Base-by-base conservation (phyloP, 1,140 invertebrate genomes). In the Hycleus phaleratus region DNA sequence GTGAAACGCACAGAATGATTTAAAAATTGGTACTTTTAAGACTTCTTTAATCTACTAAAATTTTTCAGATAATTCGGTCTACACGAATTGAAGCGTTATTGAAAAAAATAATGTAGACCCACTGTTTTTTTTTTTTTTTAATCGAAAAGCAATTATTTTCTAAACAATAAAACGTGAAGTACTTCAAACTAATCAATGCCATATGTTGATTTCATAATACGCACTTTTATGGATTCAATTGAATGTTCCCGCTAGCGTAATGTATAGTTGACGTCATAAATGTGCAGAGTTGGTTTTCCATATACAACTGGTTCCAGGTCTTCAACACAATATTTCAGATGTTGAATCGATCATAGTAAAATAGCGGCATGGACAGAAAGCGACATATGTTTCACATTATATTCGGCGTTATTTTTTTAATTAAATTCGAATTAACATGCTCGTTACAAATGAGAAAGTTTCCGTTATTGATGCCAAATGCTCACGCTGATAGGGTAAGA, bases 401-500 rank as follows among this genome's bases (percentile, higher is more conserved):
- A 12, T 10, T 59, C 49, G 38, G 58, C 46, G 40, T 67, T 58
- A 58, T 63, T 46, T 39, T 63, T 56, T 55, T 59, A 25, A 38
- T 63, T 52, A 25, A 60, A 50, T 4, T 32, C 32, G 32, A 32
- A 32, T 43, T 65, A 50, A 61, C 60, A 61, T 63, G 63, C 51
- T 58, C 55, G 47, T 60, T 62, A 12, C 59, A 72, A 46, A 60
- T 69, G 8, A 70, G 79, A 54, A 81, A 78, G 49, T 87, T 81
- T 70, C 74, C 83, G 10, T 74, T 88, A 53, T 69, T 86, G 6
- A 88, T 88, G 86, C 86, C 86, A 59, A 82, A 83, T 72, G 84
- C 87, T 38, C 78, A 76, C 48, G 85, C 86, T 39, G 76, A 81
- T 64, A 77, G 74, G 67, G 86, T 88, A 76, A 83, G 78, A 55